Evolutionary conservation across 2,797 vertebrate species (phyloP), one percentile per base, ranked within the genome.

Genomic region (Enteromius paludinosus): DNA sequence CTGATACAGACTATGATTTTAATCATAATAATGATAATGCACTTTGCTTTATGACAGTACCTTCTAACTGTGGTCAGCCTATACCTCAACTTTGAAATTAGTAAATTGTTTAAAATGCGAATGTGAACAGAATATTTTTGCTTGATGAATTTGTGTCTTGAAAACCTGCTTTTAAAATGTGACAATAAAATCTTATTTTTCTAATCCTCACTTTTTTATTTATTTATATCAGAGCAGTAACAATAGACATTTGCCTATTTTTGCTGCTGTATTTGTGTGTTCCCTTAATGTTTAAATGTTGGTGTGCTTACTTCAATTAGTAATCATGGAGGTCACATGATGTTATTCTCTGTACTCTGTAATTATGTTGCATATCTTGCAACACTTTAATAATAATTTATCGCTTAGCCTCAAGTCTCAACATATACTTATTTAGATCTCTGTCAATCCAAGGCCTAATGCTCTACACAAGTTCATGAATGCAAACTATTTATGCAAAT

Each of bases 141-240:
- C 92, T 95, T 93, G 95, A 95, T 93, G 91, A 95, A 92, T 89
- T 95, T 94, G 93, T 91, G 94, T 94, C 95, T 94, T 95, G 94
- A 92, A 95, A 92, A 94, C 95, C 94, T 95, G 95, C 93, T 96
- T 95, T 96, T 96, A 94, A 95, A 95, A 95, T 95, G 95, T 95
- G 95, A 95, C 95, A 96, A 96, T 96, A 96, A 93, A 91, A 95
- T 93, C 89, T 92, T 96, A 96, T 96, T 96, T 96, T 96, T 96
- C 93, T 96, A 96, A 91, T 94, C 94, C 93, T 38, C 28, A 49
- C 35, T 80, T 74, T 65, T 25, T 54, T 71, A 12, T 45, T 15
- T 45, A 68, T 82, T 56, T 68, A 52, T 81, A 54, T 68, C 28
- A 23, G 7, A 28, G 33, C 17, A 23, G 23, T 28, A 43, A 20